Percentiles rank a stretch among this genome's conserved stretches.
These are phyloP conservation scores for Stomatorhinus ivindoensis DNA, from an alignment of 2,113 vertebrate genomes.

Conservation along the genomic window DNA sequence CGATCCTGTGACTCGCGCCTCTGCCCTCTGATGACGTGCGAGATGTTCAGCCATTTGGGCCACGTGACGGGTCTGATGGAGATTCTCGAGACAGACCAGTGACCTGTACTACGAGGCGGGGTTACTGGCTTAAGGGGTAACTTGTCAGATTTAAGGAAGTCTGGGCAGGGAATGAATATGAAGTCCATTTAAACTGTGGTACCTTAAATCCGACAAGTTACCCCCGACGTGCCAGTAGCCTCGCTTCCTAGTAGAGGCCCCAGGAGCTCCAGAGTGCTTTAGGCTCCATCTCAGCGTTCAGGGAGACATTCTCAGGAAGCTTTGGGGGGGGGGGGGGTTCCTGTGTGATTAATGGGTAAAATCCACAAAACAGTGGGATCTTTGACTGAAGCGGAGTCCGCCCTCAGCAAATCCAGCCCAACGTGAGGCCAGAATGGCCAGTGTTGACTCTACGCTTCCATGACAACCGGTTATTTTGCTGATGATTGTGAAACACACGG, in stretches of 20 bases:
- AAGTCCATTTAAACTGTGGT: too few species aligned
- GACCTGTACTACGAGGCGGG: too few species aligned
- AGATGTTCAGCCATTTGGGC: not conserved
- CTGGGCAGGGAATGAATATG: too few species aligned
- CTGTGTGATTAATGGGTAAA: not conserved
- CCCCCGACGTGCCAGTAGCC: too few species aligned
- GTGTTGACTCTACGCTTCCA: not conserved
- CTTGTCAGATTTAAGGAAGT: too few species aligned
- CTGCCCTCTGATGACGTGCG: not conserved
- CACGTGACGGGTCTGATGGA: not conserved
- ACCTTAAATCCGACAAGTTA: too few species aligned
- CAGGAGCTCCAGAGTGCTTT: not conserved
- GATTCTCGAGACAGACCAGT: not conserved
- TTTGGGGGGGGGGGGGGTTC: not conserved
- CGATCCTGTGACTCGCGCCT: not conserved
- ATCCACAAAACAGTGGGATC: not conserved
- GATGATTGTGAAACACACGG: not conserved
- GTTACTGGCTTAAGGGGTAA: too few species aligned
- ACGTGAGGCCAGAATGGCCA: not conserved
- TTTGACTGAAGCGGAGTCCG: not conserved
- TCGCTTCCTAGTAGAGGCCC: too few species aligned
- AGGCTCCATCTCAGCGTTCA: not conserved
- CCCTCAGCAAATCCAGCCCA: not conserved
- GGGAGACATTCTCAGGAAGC: not conserved
- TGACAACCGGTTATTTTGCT: not conserved